phyloP scores from a whole-genome alignment of 2,797 vertebrate genomes.

The Otolemur crassicaudatus region DNA sequence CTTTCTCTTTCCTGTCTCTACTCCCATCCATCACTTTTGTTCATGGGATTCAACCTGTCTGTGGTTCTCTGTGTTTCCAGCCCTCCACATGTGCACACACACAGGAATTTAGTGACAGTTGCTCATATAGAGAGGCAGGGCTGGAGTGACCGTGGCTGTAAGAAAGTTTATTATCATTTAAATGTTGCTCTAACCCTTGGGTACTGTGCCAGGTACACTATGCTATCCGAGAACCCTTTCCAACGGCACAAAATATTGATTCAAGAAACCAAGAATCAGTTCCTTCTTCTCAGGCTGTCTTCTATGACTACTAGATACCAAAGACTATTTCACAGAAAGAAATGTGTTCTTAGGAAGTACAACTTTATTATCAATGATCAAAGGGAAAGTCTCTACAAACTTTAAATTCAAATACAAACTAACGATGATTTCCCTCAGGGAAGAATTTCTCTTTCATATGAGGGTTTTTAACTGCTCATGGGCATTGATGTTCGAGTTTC shows the following conservation, averaged over 20 bases:
- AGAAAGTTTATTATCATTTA: not conserved
- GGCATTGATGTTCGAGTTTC: not conserved
- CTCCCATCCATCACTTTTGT: not conserved
- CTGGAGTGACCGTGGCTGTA: too few relatives aligned
- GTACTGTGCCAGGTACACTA: not conserved
- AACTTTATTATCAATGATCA: not conserved
- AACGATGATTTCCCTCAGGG: not conserved
- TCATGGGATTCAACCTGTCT: not conserved
- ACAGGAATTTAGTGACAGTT: not conserved
- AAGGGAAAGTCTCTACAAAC: not conserved
- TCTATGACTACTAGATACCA: not conserved
- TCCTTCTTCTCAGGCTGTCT: not conserved
- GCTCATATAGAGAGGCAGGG: not conserved
- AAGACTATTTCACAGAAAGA: slow-evolving; percentile 18
- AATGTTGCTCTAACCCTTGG: not conserved
- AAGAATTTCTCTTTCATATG: not conserved
- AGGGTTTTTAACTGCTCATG: not conserved
- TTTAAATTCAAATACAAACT: slow-evolving; percentile 41
- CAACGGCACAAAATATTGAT: not conserved
- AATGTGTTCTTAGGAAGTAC: not conserved
- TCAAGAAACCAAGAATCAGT: not conserved
- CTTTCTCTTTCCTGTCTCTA: not conserved
- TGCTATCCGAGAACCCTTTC: not conserved
- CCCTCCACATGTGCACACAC: not conserved
- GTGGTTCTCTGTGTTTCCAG: not conserved